phyloP scores from a whole-genome alignment of 1,140 invertebrate genomes.

The Apis cerana region DNA sequence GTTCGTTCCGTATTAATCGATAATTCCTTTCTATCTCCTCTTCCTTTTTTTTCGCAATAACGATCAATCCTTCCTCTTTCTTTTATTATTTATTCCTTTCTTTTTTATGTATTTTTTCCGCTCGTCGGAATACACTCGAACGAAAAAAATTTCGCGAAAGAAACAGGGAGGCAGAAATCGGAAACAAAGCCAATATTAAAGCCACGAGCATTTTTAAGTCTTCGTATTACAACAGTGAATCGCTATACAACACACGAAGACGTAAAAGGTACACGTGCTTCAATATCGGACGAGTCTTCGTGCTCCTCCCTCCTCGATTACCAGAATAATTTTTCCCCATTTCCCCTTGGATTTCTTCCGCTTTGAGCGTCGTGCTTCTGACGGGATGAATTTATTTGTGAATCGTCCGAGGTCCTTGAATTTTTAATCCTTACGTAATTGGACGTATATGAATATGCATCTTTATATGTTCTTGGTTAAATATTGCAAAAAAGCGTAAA shows the following conservation, averaged over 20 bases:
- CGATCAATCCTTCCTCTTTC: neutral
- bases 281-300: neutral
- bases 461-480: neutral
- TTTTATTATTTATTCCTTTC: neutral
- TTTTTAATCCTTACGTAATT: neutral
- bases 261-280: conserved; percentile 39
- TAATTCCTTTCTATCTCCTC: neutral
- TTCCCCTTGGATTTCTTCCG: neutral
- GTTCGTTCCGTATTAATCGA: neutral
- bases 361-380: neutral
- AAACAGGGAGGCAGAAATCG: conserved; percentile 20
- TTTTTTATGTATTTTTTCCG: neutral
- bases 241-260: conserved; percentile 27
- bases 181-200: conserved; percentile 51
- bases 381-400: neutral
- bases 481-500: too few species aligned
- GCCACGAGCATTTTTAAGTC: conserved; percentile 39
- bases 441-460: neutral
- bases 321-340: neutral
- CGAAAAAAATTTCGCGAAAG: conserved; percentile 21
- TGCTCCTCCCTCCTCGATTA: neutral
- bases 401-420: neutral
- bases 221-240: conserved; percentile 22
- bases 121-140: neutral
- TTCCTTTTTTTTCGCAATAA: neutral